Conservation (phyloP, 2,888 invertebrate genomes). For the Phymatocera aterrima region DNA sequence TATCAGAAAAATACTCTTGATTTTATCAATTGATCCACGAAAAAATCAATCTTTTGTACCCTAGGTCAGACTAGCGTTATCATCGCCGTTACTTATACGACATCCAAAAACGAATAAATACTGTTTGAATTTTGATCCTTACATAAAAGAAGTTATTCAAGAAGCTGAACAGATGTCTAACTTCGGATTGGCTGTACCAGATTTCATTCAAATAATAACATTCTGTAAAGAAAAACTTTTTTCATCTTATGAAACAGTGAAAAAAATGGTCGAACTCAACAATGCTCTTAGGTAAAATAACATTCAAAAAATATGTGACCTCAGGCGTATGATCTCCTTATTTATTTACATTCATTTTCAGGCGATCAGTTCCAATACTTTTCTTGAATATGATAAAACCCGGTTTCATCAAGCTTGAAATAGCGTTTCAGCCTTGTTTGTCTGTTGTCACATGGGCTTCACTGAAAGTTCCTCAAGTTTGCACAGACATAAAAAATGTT, state of each 20-base stretch:
- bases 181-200: conserved; percentile 85
- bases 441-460: conserved; percentile 90
- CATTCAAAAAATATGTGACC: not conserved
- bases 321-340: not conserved
- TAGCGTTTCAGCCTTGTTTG: conserved; percentile 85
- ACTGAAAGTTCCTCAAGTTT: conserved; percentile 82
- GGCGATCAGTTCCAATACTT: conserved; percentile 79
- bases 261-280: conserved; percentile 80
- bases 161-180: conserved; percentile 91
- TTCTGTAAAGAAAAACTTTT: conserved; percentile 84
- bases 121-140: conserved; percentile 84
- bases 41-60: not conserved
- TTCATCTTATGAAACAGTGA: conserved; percentile 79
- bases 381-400: conserved; percentile 84
- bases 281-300: conserved; percentile 71
- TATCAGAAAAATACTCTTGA: not conserved
- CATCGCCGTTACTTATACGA: conserved; percentile 83
- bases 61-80: conserved; percentile 81
- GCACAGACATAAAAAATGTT: conserved; percentile 77
- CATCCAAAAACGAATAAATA: conserved; percentile 82
- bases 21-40: not conserved
- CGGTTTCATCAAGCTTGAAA: conserved; percentile 82
- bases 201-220: conserved; percentile 85
- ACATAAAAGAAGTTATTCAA: conserved; percentile 83
- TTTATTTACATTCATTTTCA: conserved; percentile 50